A percentile compares a stretch with the other conserved stretches of the same genome.
Conservation (phyloP, 2,797 vertebrate species). For the Cirrhinus mrigala region DNA sequence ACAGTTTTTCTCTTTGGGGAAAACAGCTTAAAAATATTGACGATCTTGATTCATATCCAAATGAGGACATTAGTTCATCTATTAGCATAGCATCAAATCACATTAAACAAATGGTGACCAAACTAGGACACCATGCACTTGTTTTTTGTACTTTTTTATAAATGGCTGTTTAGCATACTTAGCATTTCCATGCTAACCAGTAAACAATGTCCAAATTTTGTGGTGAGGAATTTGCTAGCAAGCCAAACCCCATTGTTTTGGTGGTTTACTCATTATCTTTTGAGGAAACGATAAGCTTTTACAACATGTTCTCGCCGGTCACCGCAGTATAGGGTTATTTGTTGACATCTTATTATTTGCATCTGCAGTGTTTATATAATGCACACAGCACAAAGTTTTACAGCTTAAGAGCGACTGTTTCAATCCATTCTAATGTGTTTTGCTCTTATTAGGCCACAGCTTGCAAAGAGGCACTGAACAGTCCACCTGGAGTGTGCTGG, state of each 20-base stretch:
- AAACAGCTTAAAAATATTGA: not conserved
- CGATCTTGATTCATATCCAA: not conserved
- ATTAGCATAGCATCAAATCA: not conserved
- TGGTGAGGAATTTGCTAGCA: not conserved
- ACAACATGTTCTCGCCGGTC: not conserved
- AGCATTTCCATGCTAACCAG: conserved; percentile 8
- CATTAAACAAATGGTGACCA: not conserved
- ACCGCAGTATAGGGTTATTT: not conserved
- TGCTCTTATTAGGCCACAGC: conserved; percentile 18
- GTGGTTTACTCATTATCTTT: not conserved
- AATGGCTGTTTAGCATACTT: not conserved
- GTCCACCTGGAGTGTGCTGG: conserved; percentile 10
- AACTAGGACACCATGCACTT: not conserved
- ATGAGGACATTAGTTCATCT: not conserved
- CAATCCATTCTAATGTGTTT: conserved; percentile 12
- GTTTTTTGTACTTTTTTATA: not conserved
- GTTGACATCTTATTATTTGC: not conserved
- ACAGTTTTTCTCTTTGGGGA: not conserved
- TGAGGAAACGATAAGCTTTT: not conserved
- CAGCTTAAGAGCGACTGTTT: conserved; percentile 2
- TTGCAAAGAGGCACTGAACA: not conserved
- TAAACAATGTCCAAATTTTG: not conserved
- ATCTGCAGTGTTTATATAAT: not conserved
- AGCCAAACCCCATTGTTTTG: conserved; percentile 9
- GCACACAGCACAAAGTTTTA: not conserved